Conservation (phyloP, 2,888 invertebrate genomes). For the Chalcosyrphus nemorum region DNA sequence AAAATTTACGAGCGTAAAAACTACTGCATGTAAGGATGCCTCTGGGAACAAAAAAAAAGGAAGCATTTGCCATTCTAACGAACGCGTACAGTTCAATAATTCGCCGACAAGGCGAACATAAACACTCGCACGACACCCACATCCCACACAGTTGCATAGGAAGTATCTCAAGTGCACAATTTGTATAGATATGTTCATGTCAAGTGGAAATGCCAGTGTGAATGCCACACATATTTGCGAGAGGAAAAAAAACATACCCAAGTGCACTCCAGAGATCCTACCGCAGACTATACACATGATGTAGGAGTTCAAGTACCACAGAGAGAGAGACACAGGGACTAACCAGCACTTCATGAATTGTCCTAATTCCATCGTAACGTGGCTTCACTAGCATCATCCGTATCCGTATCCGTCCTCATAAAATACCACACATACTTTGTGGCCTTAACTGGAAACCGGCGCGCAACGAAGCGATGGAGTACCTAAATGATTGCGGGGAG, state of each 20-base stretch:
- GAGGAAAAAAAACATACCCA: slow-evolving; percentile 30
- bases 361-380: slow-evolving; percentile 51
- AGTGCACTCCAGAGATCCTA: slow-evolving; percentile 45
- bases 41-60: too few relatives aligned
- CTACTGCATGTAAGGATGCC: too few relatives aligned
- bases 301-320: slow-evolving; percentile 2
- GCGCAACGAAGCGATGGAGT: neutral
- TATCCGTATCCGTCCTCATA: slow-evolving; percentile 22
- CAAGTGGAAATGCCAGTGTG: slow-evolving; percentile 17
- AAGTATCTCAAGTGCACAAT: slow-evolving; percentile 28
- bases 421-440: slow-evolving; percentile 41
- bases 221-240: slow-evolving; percentile 2
- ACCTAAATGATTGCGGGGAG: neutral
- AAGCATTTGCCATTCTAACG: slow-evolving; percentile 50
- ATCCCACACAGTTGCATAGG: neutral
- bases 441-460: slow-evolving; percentile 8
- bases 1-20: slow-evolving; percentile 26
- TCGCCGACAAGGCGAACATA: slow-evolving; percentile 47
- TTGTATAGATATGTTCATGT: slow-evolving; percentile 4
- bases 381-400: slow-evolving; percentile 31
- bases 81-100: slow-evolving; percentile 60
- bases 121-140: slow-evolving; percentile 37
- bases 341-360: slow-evolving; percentile 32
- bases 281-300: slow-evolving; percentile 14
- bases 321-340: too few relatives aligned